phyloP scores from a whole-genome alignment of 53 echinoderm and acorn worm species.

The Luidia sarsii region DNA sequence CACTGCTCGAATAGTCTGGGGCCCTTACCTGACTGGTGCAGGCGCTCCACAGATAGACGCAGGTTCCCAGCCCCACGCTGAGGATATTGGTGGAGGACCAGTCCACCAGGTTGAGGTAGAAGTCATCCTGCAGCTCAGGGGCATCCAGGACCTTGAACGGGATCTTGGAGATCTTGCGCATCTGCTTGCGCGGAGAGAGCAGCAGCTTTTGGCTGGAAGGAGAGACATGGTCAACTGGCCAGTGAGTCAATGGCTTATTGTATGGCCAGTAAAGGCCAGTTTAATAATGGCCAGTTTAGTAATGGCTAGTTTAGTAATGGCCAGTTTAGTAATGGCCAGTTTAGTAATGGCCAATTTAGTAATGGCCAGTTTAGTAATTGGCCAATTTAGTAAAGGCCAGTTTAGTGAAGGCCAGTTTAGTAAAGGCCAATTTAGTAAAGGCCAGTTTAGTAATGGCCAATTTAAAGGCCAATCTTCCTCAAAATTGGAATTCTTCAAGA shows the following conservation, averaged over 20 bases:
- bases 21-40: constrained; percentile 93
- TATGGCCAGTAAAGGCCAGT: neutral
- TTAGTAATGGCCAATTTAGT: no score
- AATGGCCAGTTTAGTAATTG: no score
- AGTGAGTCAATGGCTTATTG: neutral
- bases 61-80: constrained; percentile 96
- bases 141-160: constrained; percentile 98
- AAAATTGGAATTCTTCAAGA: no score
- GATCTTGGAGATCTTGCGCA: constrained; percentile 99
- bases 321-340: no score
- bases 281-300: no score
- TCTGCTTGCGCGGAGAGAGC: constrained; percentile 86
- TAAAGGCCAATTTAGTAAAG: no score
- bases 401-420: no score
- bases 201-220: constrained; percentile 84
- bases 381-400: no score
- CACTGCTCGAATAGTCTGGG: neutral
- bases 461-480: no score
- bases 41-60: constrained; percentile 99
- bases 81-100: constrained; percentile 96
- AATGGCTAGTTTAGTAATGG: no score
- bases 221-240: neutral
- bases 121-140: constrained; percentile 92
- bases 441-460: no score
- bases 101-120: constrained; percentile 94